Conservation (phyloP, 2,888 invertebrate genomes). For the Pomacea canaliculata region DNA sequence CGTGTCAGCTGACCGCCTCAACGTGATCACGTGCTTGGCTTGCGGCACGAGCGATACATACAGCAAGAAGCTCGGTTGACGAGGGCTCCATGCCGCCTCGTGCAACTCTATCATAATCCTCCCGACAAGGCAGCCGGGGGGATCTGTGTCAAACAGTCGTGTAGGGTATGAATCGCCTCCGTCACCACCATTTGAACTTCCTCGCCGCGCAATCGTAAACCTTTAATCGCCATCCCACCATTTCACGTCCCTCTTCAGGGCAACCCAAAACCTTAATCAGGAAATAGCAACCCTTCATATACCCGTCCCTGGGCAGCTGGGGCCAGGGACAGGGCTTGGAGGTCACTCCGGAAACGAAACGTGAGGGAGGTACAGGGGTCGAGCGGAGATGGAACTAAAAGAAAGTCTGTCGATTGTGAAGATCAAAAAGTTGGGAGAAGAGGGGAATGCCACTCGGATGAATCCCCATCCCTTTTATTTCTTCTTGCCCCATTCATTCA, state of each 20-base stretch:
- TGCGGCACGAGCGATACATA: slow-evolving; percentile 10
- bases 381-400: background rate
- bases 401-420: too few relatives aligned
- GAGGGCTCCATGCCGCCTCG: background rate
- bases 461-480: too few relatives aligned
- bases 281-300: slow-evolving; percentile 2
- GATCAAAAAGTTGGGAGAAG: too few relatives aligned
- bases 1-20: slow-evolving; percentile 2
- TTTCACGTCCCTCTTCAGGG: background rate
- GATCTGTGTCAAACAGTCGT: slow-evolving; percentile 14
- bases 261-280: slow-evolving; percentile 16
- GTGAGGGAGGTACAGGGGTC: too few relatives aligned
- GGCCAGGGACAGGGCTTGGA: background rate
- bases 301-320: background rate
- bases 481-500: too few relatives aligned
- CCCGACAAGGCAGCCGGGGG: background rate
- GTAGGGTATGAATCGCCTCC: slow-evolving; percentile 12
- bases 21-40: background rate
- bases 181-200: background rate
- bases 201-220: slow-evolving; percentile 1
- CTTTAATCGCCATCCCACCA: slow-evolving; percentile 2
- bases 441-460: too few relatives aligned
- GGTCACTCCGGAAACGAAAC: background rate
- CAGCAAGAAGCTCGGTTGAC: background rate
- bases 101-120: slow-evolving; percentile 22